Evolutionary conservation across 1,140 invertebrate genomes (phyloP).

Genomic region (Heterodera carotae): DNA sequence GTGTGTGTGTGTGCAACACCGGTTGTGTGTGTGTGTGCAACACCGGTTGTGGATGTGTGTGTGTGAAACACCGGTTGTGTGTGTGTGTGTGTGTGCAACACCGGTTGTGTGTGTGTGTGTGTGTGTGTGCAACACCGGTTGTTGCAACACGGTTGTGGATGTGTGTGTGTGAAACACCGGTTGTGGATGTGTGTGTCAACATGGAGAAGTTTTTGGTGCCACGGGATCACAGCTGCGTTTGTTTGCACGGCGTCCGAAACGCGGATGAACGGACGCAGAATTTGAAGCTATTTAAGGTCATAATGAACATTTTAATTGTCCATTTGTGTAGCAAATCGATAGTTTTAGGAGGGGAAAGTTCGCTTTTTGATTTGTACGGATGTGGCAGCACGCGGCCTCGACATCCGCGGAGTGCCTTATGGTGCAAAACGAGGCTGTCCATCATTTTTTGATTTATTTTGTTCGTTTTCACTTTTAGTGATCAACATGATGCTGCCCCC

Average conservation of each 20-base stretch:
- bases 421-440: conserved; percentile 71
- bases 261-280: conserved; percentile 88
- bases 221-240: conserved; percentile 82
- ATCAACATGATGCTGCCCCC: conserved; percentile 91
- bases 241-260: conserved; percentile 91
- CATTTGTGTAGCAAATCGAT: not conserved
- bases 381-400: conserved; percentile 94
- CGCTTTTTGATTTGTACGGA: conserved; percentile 97
- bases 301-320: too few species aligned
- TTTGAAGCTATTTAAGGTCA: conserved; percentile 80
- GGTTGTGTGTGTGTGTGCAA: too few species aligned
- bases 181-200: too few species aligned
- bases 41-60: too few species aligned
- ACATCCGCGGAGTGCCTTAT: conserved; percentile 87
- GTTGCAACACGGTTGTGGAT: too few species aligned
- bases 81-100: too few species aligned
- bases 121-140: too few species aligned
- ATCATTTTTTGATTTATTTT: too few species aligned
- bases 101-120: too few species aligned
- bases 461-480: conserved; percentile 71
- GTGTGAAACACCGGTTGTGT: too few species aligned
- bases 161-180: too few species aligned
- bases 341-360: conserved; percentile 73
- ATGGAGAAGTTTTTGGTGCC: conserved; percentile 83
- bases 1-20: too few species aligned